Evolutionary conservation across 2,797 vertebrate species (phyloP), one percentile per base, ranked within the genome.

Genomic region (Platalea minor): DNA sequence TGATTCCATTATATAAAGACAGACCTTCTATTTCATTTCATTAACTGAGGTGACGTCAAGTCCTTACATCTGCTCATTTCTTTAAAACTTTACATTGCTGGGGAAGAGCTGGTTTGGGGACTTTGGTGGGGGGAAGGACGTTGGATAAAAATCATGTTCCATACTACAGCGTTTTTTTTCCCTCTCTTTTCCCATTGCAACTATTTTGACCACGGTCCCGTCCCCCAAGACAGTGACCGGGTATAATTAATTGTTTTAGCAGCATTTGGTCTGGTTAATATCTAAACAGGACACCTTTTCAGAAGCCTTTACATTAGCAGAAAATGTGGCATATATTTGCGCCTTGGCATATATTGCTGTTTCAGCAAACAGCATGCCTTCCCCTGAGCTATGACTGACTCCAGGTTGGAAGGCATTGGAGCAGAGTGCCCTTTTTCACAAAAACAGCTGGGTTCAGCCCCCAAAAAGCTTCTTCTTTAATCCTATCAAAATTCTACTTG

Each of bases 1-100:
- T 91, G 86, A 94, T 96, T 95, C 89, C 61, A 91, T 95, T 95
- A 95, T 24, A 56, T 64, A 61, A 85, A 88, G 86, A 81, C 86
- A 96, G 65, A 92, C 24, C 4, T 28, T 72, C 23, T 76, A 3
- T 73, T 89, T 91, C 35, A 80, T 88, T 88, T 91, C 54, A 56
- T 85, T 85, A 85, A 24, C 18, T 84, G 54, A 94, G 31, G 24
- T 83, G 78, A 94, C 11, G 24, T 93, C 84, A 92, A 91, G 68
- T 85, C 11, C 63, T 86, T 45, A 65, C 31, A 85, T 89, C 94
- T 93, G 72, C 24, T 91, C 19, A 51, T 85, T 89, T 80, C 60
- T 89, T 21, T 23, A 63, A 77, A 77, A 85, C 17, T 88, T 80
- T 31, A 19, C 4, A 5, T 82, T 82, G 11, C 26, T 86, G 45